phyloP scores from a whole-genome alignment of 2,797 vertebrate genomes.

The Pristis pectinata region DNA sequence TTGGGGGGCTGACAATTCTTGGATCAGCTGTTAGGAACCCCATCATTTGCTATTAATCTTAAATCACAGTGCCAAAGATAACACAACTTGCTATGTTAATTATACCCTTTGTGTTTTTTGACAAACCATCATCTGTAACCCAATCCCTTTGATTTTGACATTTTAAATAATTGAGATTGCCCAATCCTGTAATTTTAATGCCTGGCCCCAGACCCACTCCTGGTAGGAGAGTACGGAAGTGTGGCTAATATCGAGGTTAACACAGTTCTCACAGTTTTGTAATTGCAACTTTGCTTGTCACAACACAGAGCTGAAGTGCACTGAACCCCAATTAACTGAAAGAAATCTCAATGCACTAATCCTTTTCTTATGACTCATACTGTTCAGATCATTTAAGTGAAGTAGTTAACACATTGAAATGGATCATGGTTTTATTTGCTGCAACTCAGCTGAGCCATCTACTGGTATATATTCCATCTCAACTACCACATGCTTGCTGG shows the following conservation, averaged over 20 bases:
- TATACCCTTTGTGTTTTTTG: neutral
- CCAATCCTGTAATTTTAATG: neutral
- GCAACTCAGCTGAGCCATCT: neutral
- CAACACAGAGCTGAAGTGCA: neutral
- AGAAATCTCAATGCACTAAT: neutral
- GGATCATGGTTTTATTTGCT: neutral
- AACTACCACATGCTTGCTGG: neutral
- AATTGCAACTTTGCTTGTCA: neutral
- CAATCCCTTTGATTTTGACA: neutral
- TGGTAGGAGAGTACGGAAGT: neutral
- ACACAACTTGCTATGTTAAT: neutral
- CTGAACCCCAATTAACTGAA: slow-evolving; percentile 11
- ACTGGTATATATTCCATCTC: neutral
- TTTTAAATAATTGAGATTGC: too few relatives aligned
- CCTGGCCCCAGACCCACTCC: neutral
- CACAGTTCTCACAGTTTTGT: neutral
- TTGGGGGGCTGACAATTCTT: neutral
- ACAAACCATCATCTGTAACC: neutral
- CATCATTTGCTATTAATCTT: neutral
- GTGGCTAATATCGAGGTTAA: neutral
- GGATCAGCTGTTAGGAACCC: neutral
- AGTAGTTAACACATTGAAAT: slow-evolving; percentile 7
- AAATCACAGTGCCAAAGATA: neutral
- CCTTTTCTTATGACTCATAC: slow-evolving; percentile 1
- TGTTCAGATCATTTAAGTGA: neutral